Evolutionary conservation across 2,797 vertebrate genomes (phyloP), one percentile per base, ranked within the genome.

Genomic region (Falco berigora): DNA sequence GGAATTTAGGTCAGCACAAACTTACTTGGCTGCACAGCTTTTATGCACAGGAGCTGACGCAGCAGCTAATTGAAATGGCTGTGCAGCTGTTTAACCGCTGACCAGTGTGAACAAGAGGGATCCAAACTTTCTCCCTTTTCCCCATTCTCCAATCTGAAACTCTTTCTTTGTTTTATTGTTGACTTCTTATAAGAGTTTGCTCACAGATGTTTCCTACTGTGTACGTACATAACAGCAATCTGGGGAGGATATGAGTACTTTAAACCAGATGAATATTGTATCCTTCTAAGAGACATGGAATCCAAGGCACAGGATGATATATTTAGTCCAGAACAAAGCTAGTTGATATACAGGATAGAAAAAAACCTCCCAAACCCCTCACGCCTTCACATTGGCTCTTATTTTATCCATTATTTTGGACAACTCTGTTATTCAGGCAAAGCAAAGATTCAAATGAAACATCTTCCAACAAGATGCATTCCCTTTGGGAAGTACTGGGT

Each of bases 1-100:
- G 63, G 49, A 87, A 93, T 92, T 91, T 87, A 93, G 92, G 86
- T 93, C 95, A 95, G 32, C 56, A 40, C 71, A 91, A 83, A 85
- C 36, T 85, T 86, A 32, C 68, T 69, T 77, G 30, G 3, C 28
- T 95, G 3, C 17, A 14, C 15, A 53, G 30, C 4, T 88, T 72
- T 81, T 52, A 34, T 34, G 40, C 32, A 61, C 1, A 78, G 55
- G 34, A 75, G 27, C 5, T 84, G 71, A 34, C 50, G 30, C 12
- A 81, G 30, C 36, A 84, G 62, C 62, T 69, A 7, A 40, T 5
- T 20, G 34, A 76, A 86, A 42, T 38, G 18, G 9, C 14, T 78
- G 11, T 40, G 56, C 20, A 90, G 42, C 12, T 5, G 0, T 50
- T 87, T 91, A 50, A 52, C 30, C 14, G 10, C 30, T 19, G 44